Evolutionary conservation across 2,797 vertebrate genomes (phyloP), one percentile per base, ranked within the genome.

Genomic region (Pseudocheirus occidentalis): DNA sequence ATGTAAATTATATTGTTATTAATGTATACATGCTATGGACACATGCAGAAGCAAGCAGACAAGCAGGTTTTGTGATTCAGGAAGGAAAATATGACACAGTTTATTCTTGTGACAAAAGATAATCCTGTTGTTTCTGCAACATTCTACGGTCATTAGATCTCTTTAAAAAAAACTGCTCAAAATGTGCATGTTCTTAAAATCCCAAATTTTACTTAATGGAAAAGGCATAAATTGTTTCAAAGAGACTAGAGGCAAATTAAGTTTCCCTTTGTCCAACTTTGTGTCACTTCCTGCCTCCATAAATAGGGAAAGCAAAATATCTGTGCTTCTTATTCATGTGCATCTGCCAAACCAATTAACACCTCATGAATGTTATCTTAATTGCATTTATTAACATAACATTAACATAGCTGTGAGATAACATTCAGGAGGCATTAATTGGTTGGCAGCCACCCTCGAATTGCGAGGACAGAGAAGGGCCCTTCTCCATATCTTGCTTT

Each of bases 301-400:
- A 98, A 98, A 98, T 97, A 98, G 94, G 90, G 81, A 97, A 97
- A 97, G 97, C 93, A 96, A 97, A 97, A 97, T 97, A 96, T 98
- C 95, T 97, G 95, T 96, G 95, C 97, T 97, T 95, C 96, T 97
- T 98, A 97, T 97, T 97, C 97, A 92, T 97, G 96, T 98, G 94
- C 97, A 97, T 97, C 97, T 98, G 98, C 98, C 98, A 98, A 98
- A 96, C 97, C 98, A 98, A 98, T 98, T 98, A 98, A 98, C 97
- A 98, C 97, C 96, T 98, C 90, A 96, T 97, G 97, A 98, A 98
- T 97, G 97, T 97, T 98, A 98, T 98, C 98, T 97, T 98, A 98
- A 98, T 98, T 98, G 98, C 97, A 98, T 98, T 98, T 98, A 98
- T 98, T 98, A 98, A 97, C 98, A 98, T 98, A 98, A 97, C 97